Evolutionary conservation across 2,797 vertebrate species (phyloP).

Genomic region (Coccyzus lansbergi): DNA sequence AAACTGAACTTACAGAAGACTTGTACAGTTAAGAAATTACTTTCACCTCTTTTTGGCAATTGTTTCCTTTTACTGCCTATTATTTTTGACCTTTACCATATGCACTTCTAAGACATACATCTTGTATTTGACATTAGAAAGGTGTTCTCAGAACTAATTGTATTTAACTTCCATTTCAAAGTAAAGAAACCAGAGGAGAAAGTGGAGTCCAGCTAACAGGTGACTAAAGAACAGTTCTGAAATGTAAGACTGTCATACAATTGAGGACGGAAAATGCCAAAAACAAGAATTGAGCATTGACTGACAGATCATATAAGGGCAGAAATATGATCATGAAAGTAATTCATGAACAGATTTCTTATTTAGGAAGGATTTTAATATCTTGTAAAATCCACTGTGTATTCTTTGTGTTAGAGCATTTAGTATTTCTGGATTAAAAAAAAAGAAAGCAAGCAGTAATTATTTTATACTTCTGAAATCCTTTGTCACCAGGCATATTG

Average conservation of each 20-base stretch:
- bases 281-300: conserved; percentile 30
- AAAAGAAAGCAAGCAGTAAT: conserved; percentile 21
- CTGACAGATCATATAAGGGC: conserved; percentile 32
- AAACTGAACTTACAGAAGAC: conserved; percentile 9
- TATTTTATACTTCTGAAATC: conserved; percentile 33
- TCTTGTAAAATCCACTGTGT: conserved; percentile 46
- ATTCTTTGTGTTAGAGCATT: conserved; percentile 44
- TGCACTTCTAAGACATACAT: background rate
- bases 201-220: conserved; percentile 6
- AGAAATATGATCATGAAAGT: conserved; percentile 22
- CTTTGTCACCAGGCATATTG: conserved; percentile 27
- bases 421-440: conserved; percentile 56
- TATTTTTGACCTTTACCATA: background rate
- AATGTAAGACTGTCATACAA: background rate
- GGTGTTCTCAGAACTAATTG: background rate
- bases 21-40: conserved; percentile 25
- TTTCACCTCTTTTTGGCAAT: conserved; percentile 28
- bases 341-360: conserved; percentile 51
- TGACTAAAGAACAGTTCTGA: conserved; percentile 28
- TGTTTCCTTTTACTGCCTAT: conserved; percentile 7
- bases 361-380: conserved; percentile 55
- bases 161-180: conserved; percentile 12
- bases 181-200: background rate
- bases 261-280: background rate
- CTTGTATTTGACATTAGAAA: conserved; percentile 5